Evolutionary conservation across 2,797 vertebrate genomes (phyloP).

Genomic region (Sphenodon punctatus): DNA sequence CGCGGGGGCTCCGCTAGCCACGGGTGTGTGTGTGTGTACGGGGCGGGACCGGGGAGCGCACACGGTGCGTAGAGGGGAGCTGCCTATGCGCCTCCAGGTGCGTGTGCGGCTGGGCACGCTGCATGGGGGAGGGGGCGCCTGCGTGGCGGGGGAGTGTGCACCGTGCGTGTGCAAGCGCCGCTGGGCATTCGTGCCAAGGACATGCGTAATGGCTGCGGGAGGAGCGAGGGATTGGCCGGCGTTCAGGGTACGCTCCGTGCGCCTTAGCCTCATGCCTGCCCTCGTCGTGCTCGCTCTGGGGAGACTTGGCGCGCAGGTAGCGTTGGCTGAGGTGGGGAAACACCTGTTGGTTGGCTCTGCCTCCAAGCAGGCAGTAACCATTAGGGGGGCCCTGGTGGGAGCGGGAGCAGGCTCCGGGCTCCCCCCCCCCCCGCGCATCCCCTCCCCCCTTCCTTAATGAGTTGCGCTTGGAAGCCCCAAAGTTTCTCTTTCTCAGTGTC

Average conservation of each 20-base stretch:
- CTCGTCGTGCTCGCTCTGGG: not conserved
- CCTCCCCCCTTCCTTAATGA: too few relatives aligned
- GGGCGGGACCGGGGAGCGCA: not conserved
- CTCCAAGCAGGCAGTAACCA: not conserved
- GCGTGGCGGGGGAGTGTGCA: too few relatives aligned
- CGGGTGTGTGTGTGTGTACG: not conserved
- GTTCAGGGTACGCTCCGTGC: not conserved
- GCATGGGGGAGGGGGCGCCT: too few relatives aligned
- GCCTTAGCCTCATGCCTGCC: not conserved
- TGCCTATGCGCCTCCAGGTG: too few relatives aligned
- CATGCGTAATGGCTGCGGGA: not conserved
- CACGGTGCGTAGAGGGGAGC: fast-evolving
- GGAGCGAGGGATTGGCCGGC: not conserved
- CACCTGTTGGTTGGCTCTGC: not conserved
- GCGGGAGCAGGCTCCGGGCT: not conserved
- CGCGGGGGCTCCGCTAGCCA: not conserved
- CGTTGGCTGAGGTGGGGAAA: not conserved
- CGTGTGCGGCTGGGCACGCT: not conserved
- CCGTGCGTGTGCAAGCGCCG: too few relatives aligned
- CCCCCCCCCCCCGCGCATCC: too few relatives aligned
- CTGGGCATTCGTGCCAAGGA: not conserved
- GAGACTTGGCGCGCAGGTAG: not conserved
- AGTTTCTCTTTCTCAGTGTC: too few relatives aligned
- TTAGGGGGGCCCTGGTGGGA: not conserved
- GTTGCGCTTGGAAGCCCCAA: too few relatives aligned